phyloP scores from a whole-genome alignment of 2,113 vertebrate genomes.

The Arizona elegans region DNA sequence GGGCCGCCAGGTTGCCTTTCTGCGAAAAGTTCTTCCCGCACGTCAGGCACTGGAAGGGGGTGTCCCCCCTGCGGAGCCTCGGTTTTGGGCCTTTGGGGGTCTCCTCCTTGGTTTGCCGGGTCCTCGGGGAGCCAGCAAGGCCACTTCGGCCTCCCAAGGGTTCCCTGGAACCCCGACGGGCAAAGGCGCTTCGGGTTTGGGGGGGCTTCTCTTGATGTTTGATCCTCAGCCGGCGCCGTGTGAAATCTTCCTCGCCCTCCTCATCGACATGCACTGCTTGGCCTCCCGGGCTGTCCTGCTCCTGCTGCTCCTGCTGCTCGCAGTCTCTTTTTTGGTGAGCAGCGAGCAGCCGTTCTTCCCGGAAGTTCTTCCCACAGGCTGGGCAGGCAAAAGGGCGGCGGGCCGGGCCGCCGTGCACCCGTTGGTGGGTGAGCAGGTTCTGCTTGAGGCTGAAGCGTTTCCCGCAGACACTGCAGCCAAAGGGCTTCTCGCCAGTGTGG shows the following conservation, averaged over 20 bases:
- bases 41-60: constrained; percentile 8
- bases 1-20: not conserved
- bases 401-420: not conserved
- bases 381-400: not conserved
- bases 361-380: constrained; percentile 7
- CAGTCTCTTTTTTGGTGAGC: constrained; percentile 2
- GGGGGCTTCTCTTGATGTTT: not conserved
- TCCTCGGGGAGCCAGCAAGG: not conserved
- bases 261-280: not conserved
- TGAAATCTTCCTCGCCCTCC: not conserved
- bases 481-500: constrained; percentile 33
- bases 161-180: not conserved
- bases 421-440: constrained; percentile 22
- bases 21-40: constrained; percentile 23
- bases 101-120: not conserved
- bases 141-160: not conserved
- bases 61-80: not conserved
- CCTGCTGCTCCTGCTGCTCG: not conserved
- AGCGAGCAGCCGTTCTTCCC: not conserved
- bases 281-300: not conserved
- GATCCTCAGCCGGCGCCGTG: not conserved
- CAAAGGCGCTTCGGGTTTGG: not conserved
- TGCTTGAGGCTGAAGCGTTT: constrained; percentile 34
- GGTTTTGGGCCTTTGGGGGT: not conserved
- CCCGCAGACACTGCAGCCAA: not conserved